These are phyloP conservation scores for Euura saliciscinereae DNA, from an alignment of 1,140 invertebrate species.

Conservation along the genomic window DNA sequence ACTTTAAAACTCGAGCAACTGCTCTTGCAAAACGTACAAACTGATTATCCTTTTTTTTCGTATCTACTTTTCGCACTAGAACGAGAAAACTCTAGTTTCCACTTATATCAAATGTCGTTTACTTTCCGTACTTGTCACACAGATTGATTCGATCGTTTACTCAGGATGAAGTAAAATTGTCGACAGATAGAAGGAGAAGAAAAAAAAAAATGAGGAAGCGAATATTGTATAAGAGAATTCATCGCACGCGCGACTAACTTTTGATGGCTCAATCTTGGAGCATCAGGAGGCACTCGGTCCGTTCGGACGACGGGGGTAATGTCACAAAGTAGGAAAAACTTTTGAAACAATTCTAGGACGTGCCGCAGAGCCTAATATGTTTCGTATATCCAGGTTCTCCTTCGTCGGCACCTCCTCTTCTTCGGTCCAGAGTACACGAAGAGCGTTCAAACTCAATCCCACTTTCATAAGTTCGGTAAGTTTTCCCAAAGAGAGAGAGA, in stretches of 20 bases:
- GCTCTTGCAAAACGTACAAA: no score
- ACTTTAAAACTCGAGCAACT: not conserved
- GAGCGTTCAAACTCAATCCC: slow-evolving; percentile 40
- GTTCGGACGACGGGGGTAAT: slow-evolving; percentile 26
- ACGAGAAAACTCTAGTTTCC: no score
- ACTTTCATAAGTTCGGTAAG: slow-evolving; percentile 54
- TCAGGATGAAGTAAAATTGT: no score
- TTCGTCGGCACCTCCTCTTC: not conserved
- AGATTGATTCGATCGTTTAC: no score
- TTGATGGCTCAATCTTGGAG: slow-evolving; percentile 52
- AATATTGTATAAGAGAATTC: slow-evolving; percentile 31
- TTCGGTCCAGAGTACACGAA: not conserved
- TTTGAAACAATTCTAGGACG: slow-evolving; percentile 48
- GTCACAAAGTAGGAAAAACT: slow-evolving; percentile 34
- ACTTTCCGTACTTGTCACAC: no score
- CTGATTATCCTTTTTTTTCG: no score
- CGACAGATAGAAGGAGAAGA: no score
- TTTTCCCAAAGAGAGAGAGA: slow-evolving; percentile 35
- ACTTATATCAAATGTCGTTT: no score
- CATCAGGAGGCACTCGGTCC: slow-evolving; percentile 13
- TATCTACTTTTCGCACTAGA: no score
- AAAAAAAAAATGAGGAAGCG: no score
- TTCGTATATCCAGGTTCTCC: slow-evolving; percentile 43
- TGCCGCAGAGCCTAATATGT: slow-evolving; percentile 51
- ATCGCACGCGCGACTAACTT: slow-evolving; percentile 46